phyloP scores from a whole-genome alignment of 2,888 invertebrate genomes.

The Drosophila putrida region DNA sequence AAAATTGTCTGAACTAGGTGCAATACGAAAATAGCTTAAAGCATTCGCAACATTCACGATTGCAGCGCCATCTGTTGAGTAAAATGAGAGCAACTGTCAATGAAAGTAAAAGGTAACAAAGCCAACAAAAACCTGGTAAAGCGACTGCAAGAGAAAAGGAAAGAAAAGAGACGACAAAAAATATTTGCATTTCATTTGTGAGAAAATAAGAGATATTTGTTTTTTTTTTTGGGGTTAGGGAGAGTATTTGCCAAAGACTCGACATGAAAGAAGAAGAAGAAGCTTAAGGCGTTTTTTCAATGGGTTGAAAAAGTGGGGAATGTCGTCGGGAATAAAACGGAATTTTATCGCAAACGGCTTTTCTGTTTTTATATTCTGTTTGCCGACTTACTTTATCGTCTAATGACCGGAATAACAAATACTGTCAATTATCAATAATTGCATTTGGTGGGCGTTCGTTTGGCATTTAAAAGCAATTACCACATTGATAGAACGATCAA shows the following conservation, averaged over 20 bases:
- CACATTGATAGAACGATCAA: constrained; percentile 47
- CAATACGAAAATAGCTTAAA: constrained; percentile 20
- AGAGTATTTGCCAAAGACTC: constrained; percentile 29
- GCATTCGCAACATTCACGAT: constrained; percentile 8
- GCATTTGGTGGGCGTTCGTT: constrained; percentile 40
- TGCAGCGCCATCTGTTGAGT: constrained; percentile 38
- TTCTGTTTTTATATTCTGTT: not conserved
- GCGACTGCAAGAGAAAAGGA: not conserved
- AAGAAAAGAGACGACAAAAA: constrained; percentile 1
- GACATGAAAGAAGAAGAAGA: constrained; percentile 2
- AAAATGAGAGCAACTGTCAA: constrained; percentile 9
- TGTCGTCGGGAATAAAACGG: not conserved
- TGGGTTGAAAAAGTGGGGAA: not conserved
- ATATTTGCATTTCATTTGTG: constrained; percentile 62
- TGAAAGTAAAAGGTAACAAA: constrained; percentile 23
- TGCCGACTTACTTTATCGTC: constrained; percentile 7
- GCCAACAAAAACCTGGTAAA: constrained; percentile 1
- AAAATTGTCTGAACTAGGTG: constrained; percentile 11
- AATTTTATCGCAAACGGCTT: constrained; percentile 21
- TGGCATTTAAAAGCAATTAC: constrained; percentile 65
- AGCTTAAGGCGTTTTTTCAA: constrained; percentile 4
- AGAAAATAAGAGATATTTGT: constrained; percentile 16
- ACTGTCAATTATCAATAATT: constrained; percentile 62
- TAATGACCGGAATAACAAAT: constrained; percentile 41
- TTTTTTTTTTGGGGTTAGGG: not conserved